Evolutionary conservation across 1,140 invertebrate species (phyloP).

Genomic region (Drosophila setifemur): DNA sequence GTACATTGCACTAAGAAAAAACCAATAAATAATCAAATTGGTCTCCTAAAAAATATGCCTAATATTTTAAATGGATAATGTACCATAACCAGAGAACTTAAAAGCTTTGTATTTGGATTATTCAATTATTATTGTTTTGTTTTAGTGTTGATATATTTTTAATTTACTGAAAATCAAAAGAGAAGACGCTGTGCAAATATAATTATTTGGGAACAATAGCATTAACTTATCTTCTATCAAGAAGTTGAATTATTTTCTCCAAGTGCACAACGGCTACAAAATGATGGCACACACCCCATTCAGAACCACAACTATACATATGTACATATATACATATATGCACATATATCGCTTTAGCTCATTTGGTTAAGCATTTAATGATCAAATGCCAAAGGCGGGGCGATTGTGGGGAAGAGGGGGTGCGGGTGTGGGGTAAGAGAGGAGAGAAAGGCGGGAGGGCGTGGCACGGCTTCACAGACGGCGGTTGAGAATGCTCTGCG

Average conservation of each 20-base stretch:
- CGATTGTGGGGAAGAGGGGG: constrained; percentile 3
- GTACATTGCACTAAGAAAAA: constrained; percentile 5
- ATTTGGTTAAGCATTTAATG: constrained; percentile 58
- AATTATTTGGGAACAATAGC: too few species aligned
- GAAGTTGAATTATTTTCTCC: background rate
- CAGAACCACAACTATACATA: constrained; percentile 29
- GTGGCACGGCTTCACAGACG: background rate
- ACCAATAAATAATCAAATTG: too few species aligned
- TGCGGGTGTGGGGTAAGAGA: background rate
- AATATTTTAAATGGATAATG: too few species aligned
- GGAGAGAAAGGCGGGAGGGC: constrained; percentile 14
- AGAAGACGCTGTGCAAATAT: too few species aligned
- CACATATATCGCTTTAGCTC: constrained; percentile 29
- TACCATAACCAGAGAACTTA: too few species aligned
- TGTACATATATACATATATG: too few species aligned
- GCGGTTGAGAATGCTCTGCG: constrained; percentile 8
- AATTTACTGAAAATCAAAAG: too few species aligned
- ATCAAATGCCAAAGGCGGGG: constrained; percentile 15
- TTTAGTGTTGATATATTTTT: too few species aligned
- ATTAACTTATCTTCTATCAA: too few species aligned
- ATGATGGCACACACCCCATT: constrained; percentile 32
- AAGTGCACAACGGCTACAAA: constrained; percentile 3
- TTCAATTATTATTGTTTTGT: too few species aligned
- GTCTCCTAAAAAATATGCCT: too few species aligned
- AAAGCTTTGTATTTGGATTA: too few species aligned